Evolutionary conservation across 92 coral and sea anemone genomes (phyloP).

Genomic region (Desmophyllum pertusum): DNA sequence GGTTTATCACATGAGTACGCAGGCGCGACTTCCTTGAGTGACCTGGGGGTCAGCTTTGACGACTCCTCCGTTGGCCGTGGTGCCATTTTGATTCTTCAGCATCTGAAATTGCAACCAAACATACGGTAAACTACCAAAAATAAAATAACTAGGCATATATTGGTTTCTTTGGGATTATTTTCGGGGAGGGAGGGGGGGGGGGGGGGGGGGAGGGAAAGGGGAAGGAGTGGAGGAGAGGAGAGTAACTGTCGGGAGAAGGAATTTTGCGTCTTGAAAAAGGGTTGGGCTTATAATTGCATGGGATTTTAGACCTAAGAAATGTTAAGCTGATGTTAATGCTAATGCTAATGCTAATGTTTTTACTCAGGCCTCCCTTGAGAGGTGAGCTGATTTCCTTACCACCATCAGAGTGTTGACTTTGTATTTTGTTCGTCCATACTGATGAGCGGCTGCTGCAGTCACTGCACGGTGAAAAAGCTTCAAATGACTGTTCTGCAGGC

Average conservation of each 20-base stretch:
- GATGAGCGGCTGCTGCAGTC: constrained; percentile 90
- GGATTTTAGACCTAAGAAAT: no score
- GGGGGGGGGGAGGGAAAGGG: no score
- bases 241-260: no score
- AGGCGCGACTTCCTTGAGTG: constrained; percentile 94
- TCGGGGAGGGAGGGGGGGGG: no score
- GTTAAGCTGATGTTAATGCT: no score
- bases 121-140: background rate
- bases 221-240: no score
- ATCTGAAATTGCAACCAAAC: constrained; percentile 57
- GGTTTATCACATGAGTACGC: constrained; percentile 80
- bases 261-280: no score
- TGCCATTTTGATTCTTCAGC: constrained; percentile 84
- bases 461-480: constrained; percentile 88
- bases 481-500: constrained; percentile 84
- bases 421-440: constrained; percentile 88
- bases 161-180: no score
- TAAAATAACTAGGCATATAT: no score
- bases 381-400: constrained; percentile 53
- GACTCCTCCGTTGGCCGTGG: constrained; percentile 88
- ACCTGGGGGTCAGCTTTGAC: constrained; percentile 80
- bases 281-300: no score
- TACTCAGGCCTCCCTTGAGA: background rate
- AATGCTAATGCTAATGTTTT: no score
- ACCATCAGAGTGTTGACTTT: constrained; percentile 82